Base-by-base conservation (phyloP, 1,140 invertebrate genomes). In the Pogonomyrmex barbatus region DNA sequence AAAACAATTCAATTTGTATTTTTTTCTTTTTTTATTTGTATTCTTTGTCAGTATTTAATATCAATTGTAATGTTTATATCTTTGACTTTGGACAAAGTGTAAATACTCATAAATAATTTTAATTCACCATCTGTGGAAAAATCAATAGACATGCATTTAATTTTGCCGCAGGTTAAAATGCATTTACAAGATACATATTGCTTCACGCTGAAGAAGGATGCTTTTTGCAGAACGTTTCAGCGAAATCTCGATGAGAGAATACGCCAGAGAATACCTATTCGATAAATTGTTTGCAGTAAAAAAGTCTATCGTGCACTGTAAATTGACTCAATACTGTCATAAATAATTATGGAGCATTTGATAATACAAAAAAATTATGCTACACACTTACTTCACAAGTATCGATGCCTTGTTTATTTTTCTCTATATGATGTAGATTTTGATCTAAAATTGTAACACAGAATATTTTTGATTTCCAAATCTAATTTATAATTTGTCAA, bases 241-340 rank as follows among this genome's bases (percentile, higher is more conserved):
- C 10, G 39, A 50, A 70, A 73, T 17, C 42, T 82, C 42, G 67
- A 1, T 24, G 56, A 47, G 24, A 68, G 10, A 60, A 62, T 50
- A 30, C 12, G 52, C 54, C 17, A 56, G 36, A 56, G 52, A 14
- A 75, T 36, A 30, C 24, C 24, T 71, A 54, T 71, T 71, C 68
- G 54, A 83, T 62, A 83, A 83, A 83, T 83, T 17, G 1, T 14
- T 60, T 1, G 17, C 10, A 10, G 8, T 83, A 62, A 83, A 75
- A 47, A 42, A 60, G 24, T 58, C 39, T 14, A 65, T 56, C 50
- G 63, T 39, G 30, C 76, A 78, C 47, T 54, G 8, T 39, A 36
- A 30, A 50, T 71, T 47, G 5, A 36, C 70, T 70, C 50, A 24
- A 81, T 70, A 56, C 30, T 47, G 6, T 47, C 17, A 36, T 75